Base-by-base conservation (phyloP, 2,797 vertebrate species). In the Parauchenoglanis ngamensis region DNA sequence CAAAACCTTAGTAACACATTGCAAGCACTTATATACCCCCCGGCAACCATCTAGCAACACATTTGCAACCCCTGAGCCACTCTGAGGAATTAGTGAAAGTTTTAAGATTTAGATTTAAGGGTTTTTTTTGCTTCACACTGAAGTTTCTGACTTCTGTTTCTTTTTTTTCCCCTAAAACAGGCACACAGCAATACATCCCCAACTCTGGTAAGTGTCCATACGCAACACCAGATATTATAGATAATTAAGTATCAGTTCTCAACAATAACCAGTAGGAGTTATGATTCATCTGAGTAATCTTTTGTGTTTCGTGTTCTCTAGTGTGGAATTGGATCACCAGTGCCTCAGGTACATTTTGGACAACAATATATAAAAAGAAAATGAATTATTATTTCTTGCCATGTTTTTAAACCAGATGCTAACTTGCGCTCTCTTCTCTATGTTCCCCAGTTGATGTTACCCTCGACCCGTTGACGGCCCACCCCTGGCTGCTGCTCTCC, bases 171-270 rank as follows among this genome's bases (percentile, higher is more conserved):
- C 23, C 61, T 87, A 0, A 19, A 86, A 85, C 86, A 83, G 95
- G 94, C 46, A 89, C 89, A 61, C 80, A 93, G 10, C 90, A 92
- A 92, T 96, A 95, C 92, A 95, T 96, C 89, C 96, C 96, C 8
- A 95, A 95, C 85, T 94, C 95, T 90, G 96, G 96, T 96, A 86
- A 13, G 44, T 76, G 40, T 81, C 35, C 67, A 49, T n/a, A 57
- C 17, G 0, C 21, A 67, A 40, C 65, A 59, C 7, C 3, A 72
- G 13, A 78, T 67, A 17, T 21, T 52, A 1, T 67, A 31, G 0
- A 28, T 25, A 61, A 59, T 70, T 28, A 61, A 65, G 56, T 28
- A 80, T 44, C 11, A 28, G 7, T 10, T 28, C 35, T 13, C 0
- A 46, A 25, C 8, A 7, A 63, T 56, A 31, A 82, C 31, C 61